Percentiles rank a stretch among this genome's conserved stretches.
Evolutionary conservation across 2,888 invertebrate genomes (phyloP).

Genomic region (Capitulum mitella): DNA sequence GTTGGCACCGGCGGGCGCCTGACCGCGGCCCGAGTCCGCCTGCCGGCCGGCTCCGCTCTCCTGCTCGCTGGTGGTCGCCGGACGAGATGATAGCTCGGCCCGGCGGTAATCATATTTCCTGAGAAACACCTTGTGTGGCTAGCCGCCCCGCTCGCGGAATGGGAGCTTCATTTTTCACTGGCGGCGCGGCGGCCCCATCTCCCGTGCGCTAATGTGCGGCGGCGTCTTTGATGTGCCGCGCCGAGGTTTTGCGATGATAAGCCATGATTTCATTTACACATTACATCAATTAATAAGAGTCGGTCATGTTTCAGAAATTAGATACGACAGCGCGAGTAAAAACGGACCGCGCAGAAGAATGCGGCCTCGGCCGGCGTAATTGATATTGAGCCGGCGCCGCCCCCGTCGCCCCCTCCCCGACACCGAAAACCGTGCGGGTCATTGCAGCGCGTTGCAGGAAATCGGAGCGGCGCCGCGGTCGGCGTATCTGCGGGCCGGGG

Average conservation of each 20-base stretch:
- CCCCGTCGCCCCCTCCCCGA: neutral
- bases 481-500: neutral
- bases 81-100: neutral
- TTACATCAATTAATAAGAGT: slow-evolving; percentile 24
- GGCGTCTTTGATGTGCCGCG: slow-evolving; percentile 9
- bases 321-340: slow-evolving; percentile 7
- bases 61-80: neutral
- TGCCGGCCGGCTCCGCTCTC: too few relatives aligned
- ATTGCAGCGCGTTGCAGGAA: neutral
- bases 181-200: slow-evolving; percentile 6
- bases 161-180: slow-evolving; percentile 1
- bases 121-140: neutral
- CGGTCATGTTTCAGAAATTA: slow-evolving; percentile 25
- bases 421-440: neutral
- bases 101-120: neutral
- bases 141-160: neutral
- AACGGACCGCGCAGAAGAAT: neutral
- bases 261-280: slow-evolving; percentile 25
- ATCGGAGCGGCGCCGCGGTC: neutral
- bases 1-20: too few relatives aligned
- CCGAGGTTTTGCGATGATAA: slow-evolving; percentile 24
- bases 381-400: neutral
- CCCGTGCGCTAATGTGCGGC: neutral
- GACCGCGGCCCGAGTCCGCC: too few relatives aligned
- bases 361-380: neutral